Evolutionary conservation across 2,888 invertebrate genomes (phyloP).

Genomic region (Agrochola macilenta): DNA sequence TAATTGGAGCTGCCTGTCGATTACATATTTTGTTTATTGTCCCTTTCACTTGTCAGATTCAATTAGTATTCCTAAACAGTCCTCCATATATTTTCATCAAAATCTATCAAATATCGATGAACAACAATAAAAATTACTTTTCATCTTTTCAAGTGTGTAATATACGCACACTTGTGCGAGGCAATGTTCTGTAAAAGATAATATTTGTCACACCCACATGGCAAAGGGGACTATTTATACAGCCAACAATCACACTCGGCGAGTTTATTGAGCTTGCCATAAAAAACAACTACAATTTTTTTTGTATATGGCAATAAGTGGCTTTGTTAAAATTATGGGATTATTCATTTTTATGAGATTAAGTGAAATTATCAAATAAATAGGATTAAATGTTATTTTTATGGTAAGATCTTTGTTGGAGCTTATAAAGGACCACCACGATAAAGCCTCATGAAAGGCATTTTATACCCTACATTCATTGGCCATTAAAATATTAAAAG

Average conservation of each 20-base stretch:
- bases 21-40: background rate
- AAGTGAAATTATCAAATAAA: slow-evolving; percentile 20
- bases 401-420: background rate
- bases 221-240: slow-evolving; percentile 54
- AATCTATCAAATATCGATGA: slow-evolving; percentile 57
- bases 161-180: slow-evolving; percentile 58
- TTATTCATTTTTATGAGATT: slow-evolving; percentile 7
- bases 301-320: slow-evolving; percentile 8
- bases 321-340: slow-evolving; percentile 24
- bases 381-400: slow-evolving; percentile 22
- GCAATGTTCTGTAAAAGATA: slow-evolving; percentile 66
- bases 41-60: slow-evolving; percentile 6
- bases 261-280: slow-evolving; percentile 42
- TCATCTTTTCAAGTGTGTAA: slow-evolving; percentile 49
- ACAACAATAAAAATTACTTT: slow-evolving; percentile 57
- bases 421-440: background rate
- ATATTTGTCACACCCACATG: slow-evolving; percentile 71
- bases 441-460: background rate
- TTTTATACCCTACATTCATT: background rate
- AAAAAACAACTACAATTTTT: slow-evolving; percentile 24
- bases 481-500: background rate
- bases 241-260: slow-evolving; percentile 41
- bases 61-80: slow-evolving; percentile 28
- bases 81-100: slow-evolving; percentile 48
- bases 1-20: background rate